Evolutionary conservation across 2,797 vertebrate genomes (phyloP), one percentile per base, ranked within the genome.

Genomic region (Picus viridis): DNA sequence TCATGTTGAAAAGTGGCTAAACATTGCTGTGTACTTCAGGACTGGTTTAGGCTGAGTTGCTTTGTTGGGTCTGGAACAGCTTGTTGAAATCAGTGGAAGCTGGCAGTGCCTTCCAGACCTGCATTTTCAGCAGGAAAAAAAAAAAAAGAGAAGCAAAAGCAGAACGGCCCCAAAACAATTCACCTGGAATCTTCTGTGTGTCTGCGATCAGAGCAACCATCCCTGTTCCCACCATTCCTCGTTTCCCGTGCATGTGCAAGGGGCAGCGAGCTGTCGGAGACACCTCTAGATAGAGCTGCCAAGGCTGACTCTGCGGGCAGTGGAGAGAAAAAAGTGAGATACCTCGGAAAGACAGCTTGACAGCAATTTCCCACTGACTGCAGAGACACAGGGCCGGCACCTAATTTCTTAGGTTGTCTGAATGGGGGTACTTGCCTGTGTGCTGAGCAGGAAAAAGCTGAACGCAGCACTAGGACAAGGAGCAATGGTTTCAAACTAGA

Each of bases 361-460:
- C 83, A 88, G 83, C 68, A 82, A 85, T 63, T 92, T 88, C 87
- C 87, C 49, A 41, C 11, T 49, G 74, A 76, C 87, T 92, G 85
- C 64, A 59, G 83, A 83, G 85, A 74, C 83, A 49, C 56, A 69
- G 79, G 65, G 76, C 80, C 73, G 92, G 67, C 80, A 70, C 73
- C 43, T 91, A 7, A 93, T 95, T 95, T 91, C 91, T 86, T 70
- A 51, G 61, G 58, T 70, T 88, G 83, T 73, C 80, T 92, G 89
- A 51, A 29, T 77, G 76, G 76, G 77, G 34, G 71, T 89, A 76
- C 70, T 68, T 79, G 83, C 74, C 94, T 84, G 57, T 49, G 59
- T 86, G 70, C 41, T 56, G 91, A 64, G 67, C 4, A 39, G 74
- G 74, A 92, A 16, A 41, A 70, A 68, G 59, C 27, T 63, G 39